Evolutionary conservation across 2,888 invertebrate species (phyloP), one percentile per base, ranked within the genome.

Genomic region (Ganaspis brasiliensis): DNA sequence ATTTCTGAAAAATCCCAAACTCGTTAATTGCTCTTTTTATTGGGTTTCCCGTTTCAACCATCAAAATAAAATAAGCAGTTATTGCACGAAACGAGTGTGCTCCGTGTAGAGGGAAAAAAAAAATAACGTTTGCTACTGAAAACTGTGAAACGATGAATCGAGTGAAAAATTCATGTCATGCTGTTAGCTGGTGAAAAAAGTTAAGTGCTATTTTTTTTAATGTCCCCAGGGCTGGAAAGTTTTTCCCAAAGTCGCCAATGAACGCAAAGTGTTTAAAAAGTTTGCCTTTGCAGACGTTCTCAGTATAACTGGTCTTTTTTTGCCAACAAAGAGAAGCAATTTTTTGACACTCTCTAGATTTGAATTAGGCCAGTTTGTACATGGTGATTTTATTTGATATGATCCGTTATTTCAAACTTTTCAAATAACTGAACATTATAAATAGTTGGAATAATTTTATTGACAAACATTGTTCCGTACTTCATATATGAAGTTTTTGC

Each of bases 1-100:
- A 16, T 19, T 9, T 52, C 19, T 52, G 14, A 40, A 63, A 63
- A 63, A 40, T 63, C 6, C 14, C 63, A 63, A 24, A 40, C 63
- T 40, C 63, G 63, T 63, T 63, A 40, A 63, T 63, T 63, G 63
- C 63, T 63, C 24, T 63, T 40, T 63, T 40, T 63, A 63, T 21
- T 40, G 37, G 21, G 21, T 21, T 14, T 21, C 37, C 40, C 37
- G 63, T 63, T 40, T 63, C 63, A 40, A 40, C 63, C 40, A n/a
- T 40, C 63, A 21, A 37, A 63, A 63, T 63, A 63, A 63, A 63
- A 63, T 63, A 63, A 63, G 63, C 63, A 63, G 37, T 63, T 63
- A 63, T 63, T 63, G 37, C 14, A 6, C 21, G 37, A 63, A 21
- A 40, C 63, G 37, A 63, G 37, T 40, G 19, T 63, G 63, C 21